Conservation (phyloP, 2,888 invertebrate genomes). For the Glaucopsyche alexis region DNA sequence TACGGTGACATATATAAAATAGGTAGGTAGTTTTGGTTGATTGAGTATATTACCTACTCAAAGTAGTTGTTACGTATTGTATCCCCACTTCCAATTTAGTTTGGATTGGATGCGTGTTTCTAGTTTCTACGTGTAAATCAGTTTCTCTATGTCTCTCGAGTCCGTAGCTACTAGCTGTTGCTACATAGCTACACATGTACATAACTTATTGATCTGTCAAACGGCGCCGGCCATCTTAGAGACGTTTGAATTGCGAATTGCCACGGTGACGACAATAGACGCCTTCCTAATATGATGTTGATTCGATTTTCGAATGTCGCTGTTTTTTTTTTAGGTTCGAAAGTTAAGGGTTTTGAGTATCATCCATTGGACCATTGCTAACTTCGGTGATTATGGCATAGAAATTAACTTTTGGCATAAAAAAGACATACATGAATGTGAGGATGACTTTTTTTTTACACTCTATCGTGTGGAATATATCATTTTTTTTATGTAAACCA, state of each 20-base stretch:
- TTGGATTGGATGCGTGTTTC: neutral
- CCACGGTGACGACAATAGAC: slow-evolving; percentile 24
- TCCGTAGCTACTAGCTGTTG: neutral
- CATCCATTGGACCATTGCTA: no score
- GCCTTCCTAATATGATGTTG: neutral
- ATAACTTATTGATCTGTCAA: slow-evolving; percentile 41
- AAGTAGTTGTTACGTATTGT: no score
- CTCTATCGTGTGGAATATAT: no score
- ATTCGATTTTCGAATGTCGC: neutral
- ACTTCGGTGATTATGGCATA: no score
- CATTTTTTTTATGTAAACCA: no score
- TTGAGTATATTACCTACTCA: no score
- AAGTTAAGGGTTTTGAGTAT: no score
- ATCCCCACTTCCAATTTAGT: neutral
- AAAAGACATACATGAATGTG: no score
- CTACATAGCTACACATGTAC: neutral
- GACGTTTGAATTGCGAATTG: slow-evolving; percentile 35
- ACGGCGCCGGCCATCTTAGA: slow-evolving; percentile 41
- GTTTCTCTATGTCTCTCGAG: neutral
- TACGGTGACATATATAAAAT: no score
- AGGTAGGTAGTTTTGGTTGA: no score
- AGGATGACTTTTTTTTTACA: no score
- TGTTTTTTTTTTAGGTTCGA: neutral
- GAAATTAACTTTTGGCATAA: no score
- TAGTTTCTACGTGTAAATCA: neutral